Evolutionary conservation across 2,113 vertebrate species (phyloP), one percentile per base, ranked within the genome.

Genomic region (Dromaius novaehollandiae): DNA sequence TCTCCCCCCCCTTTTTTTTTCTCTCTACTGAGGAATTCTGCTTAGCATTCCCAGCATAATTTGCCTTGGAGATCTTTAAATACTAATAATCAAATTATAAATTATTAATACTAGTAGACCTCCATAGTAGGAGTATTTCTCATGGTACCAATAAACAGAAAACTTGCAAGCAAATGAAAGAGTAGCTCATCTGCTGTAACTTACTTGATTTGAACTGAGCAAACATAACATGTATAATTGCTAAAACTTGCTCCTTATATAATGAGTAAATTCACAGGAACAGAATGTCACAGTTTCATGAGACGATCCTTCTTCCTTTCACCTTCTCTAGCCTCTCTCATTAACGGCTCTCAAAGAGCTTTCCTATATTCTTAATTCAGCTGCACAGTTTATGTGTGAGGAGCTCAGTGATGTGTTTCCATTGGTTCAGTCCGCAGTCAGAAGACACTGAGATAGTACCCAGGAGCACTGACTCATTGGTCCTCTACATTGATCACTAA

Each of bases 351-450:
- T 87, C 22, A 2, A 84, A 53, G 40, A 71, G 26, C 69, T 89
- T 86, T 68, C 73, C 61, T 68, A 9, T 66, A 3, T 38, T 68
- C 89, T 19, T 53, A 61, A 85, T 56, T 55, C n/a, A 75, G 64
- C n/a, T 1, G 0, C 32, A 16, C 1, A 1, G 46, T 12, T 32
- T n/a, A n/a, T 12, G 42, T 1, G 0, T 6, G 38, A 81, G 66
- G n/a, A 87, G 25, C 19, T 8, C 13, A 2, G 58, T 34, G 34
- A 36, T 3, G 8, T 22, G 53, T 61, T 92, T 75, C 70, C 36
- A 36, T 34, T 30, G 20, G 65, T 53, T 73, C 68, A 34, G 32
- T 34, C 63, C 48, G 58, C 55, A 88, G 40, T 44, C 89, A 64
- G 56, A 17, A 60, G 56, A 60, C 30, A 58, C 56, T 32, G 68